phyloP scores from a whole-genome alignment of 2,888 invertebrate species.

The Lasius fuliginosus region DNA sequence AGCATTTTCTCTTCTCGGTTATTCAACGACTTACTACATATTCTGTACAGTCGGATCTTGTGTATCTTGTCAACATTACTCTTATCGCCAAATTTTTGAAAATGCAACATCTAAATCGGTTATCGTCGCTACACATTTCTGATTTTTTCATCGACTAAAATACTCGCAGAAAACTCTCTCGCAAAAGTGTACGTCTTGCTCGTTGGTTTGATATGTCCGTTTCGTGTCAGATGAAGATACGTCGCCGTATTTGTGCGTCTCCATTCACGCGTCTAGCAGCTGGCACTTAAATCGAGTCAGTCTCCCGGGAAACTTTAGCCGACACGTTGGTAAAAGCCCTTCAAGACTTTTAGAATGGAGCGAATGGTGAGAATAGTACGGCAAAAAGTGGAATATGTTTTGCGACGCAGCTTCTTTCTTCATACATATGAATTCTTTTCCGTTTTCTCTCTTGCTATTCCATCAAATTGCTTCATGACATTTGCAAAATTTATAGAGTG shows the following conservation, averaged over 20 bases:
- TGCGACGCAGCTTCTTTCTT: background rate
- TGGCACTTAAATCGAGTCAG: conserved; percentile 27
- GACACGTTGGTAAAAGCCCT: conserved; percentile 36
- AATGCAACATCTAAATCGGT: background rate
- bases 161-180: background rate
- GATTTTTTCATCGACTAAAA: background rate
- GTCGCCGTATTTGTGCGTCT: conserved; percentile 2
- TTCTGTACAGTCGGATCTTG: no score
- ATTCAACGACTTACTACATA: no score
- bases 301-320: conserved; percentile 35
- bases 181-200: background rate
- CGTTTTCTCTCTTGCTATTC: conserved; percentile 8
- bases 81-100: conserved; percentile 5
- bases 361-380: background rate
- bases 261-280: conserved; percentile 1
- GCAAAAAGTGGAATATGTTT: conserved; percentile 37
- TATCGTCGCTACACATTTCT: background rate
- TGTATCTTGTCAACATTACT: background rate
- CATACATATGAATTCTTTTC: conserved; percentile 27
- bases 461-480: conserved; percentile 21
- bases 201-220: background rate
- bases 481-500: background rate
- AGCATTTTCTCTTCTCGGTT: no score
- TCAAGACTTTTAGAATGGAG: conserved; percentile 24
- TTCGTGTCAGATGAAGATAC: conserved; percentile 25